Conservation (phyloP, 2,797 vertebrate genomes). For the Epinephelus malabaricus region DNA sequence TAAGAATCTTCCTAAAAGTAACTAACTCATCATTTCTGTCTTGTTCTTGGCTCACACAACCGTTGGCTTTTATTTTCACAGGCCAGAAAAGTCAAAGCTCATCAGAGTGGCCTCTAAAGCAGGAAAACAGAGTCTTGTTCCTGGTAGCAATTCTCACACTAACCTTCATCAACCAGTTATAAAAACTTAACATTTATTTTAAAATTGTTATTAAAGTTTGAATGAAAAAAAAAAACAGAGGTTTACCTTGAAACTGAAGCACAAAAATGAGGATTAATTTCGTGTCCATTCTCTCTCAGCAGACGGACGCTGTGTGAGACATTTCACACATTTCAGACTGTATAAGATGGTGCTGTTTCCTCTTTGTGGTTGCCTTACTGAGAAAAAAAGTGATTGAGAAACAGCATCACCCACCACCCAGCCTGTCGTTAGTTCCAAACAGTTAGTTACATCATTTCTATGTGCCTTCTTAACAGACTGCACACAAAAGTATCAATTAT, state of each 20-base stretch:
- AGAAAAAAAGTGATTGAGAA: not conserved
- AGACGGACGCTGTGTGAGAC: too few relatives aligned
- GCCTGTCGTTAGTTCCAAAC: not conserved
- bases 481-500: not conserved
- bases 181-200: not conserved
- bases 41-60: too few relatives aligned
- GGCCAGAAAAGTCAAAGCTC: too few relatives aligned
- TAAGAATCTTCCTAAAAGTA: too few relatives aligned
- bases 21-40: not conserved
- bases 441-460: not conserved
- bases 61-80: too few relatives aligned
- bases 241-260: slow-evolving; percentile 40
- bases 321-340: not conserved
- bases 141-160: too few relatives aligned
- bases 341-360: not conserved
- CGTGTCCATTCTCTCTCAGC: not conserved
- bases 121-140: too few relatives aligned
- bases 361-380: not conserved
- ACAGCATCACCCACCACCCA: not conserved
- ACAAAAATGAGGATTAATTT: slow-evolving; percentile 7
- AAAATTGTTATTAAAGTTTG: not conserved
- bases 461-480: not conserved
- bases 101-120: too few relatives aligned
- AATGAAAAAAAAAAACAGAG: not conserved
- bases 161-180: too few relatives aligned